phyloP scores from a whole-genome alignment of 2,113 vertebrate genomes.

The Misgurnus anguillicaudatus region DNA sequence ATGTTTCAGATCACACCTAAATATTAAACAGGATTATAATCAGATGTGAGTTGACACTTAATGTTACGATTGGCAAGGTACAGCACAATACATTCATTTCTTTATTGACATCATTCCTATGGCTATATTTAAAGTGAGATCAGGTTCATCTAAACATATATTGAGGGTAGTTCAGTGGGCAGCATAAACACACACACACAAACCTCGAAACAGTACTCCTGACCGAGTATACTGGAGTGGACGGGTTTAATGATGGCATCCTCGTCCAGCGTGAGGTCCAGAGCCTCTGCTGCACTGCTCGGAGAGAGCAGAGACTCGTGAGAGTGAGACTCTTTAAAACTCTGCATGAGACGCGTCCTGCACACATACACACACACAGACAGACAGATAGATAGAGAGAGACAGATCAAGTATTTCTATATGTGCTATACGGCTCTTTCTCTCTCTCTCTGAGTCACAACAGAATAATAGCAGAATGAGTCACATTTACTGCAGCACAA shows the following conservation, averaged over 20 bases:
- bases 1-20: too few relatives aligned
- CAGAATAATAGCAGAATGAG: slow-evolving; percentile 7
- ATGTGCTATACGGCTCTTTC: slow-evolving; percentile 10
- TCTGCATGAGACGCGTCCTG: slow-evolving; percentile 93
- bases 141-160: too few relatives aligned
- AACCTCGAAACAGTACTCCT: slow-evolving; percentile 98
- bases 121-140: too few relatives aligned
- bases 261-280: slow-evolving; percentile 93
- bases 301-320: slow-evolving; percentile 94
- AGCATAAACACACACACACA: slow-evolving; percentile 57
- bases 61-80: too few relatives aligned
- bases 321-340: slow-evolving; percentile 95
- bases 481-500: slow-evolving; percentile 33
- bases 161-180: too few relatives aligned
- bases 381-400: too few relatives aligned
- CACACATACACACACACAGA: slow-evolving; percentile 46
- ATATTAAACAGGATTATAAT: too few relatives aligned
- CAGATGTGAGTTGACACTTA: too few relatives aligned
- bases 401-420: neutral
- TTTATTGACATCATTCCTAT: too few relatives aligned
- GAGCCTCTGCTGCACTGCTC: slow-evolving; percentile 90
- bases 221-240: slow-evolving; percentile 94
- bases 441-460: neutral
- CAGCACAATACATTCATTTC: too few relatives aligned
- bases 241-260: slow-evolving; percentile 93